Conservation (phyloP, 2,888 invertebrate species). For the Sialis fuliginosa region DNA sequence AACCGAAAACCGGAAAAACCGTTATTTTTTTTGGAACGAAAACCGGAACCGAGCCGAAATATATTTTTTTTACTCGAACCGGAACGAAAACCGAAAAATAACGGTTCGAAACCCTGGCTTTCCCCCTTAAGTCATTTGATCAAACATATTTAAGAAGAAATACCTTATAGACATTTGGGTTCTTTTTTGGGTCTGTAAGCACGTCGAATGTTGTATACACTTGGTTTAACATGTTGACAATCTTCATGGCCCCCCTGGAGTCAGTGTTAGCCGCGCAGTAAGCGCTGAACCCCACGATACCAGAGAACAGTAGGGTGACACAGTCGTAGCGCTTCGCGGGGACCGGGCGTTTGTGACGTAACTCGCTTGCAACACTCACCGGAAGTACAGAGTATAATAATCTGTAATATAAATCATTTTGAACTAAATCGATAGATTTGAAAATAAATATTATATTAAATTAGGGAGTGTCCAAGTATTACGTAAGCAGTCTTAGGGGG, state of each 20-base stretch:
- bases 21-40: too few relatives aligned
- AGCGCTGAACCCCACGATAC: slow-evolving; percentile 79
- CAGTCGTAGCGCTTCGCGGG: slow-evolving; percentile 76
- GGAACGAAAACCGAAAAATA: too few relatives aligned
- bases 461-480: too few relatives aligned
- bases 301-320: slow-evolving; percentile 86
- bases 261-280: slow-evolving; percentile 85
- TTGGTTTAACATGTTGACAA: slow-evolving; percentile 83
- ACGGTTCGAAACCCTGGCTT: too few relatives aligned
- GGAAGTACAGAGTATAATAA: slow-evolving; percentile 88
- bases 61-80: too few relatives aligned
- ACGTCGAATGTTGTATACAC: slow-evolving; percentile 89
- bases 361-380: slow-evolving; percentile 84
- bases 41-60: too few relatives aligned
- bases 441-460: too few relatives aligned
- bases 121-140: too few relatives aligned
- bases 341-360: slow-evolving; percentile 81
- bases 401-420: slow-evolving; percentile 36
- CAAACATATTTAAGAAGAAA: too few relatives aligned
- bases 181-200: slow-evolving; percentile 77
- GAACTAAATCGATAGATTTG: too few relatives aligned
- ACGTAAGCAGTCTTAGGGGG: too few relatives aligned
- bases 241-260: slow-evolving; percentile 87
- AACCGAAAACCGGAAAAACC: too few relatives aligned
- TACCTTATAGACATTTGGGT: slow-evolving; percentile 92